Base-by-base conservation (phyloP, 2,888 invertebrate species). In the Charanyca ferruginea region DNA sequence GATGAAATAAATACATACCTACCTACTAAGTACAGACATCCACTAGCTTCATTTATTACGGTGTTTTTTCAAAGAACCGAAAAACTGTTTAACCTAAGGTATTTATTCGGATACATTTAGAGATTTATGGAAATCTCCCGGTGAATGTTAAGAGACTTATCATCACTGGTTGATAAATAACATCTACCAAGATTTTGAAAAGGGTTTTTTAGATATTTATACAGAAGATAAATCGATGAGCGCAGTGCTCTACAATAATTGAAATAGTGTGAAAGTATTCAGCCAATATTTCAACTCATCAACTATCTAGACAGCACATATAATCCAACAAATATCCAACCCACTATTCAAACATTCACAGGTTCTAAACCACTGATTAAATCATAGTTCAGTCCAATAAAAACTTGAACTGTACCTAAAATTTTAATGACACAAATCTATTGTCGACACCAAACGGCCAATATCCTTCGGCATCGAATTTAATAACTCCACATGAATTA, bases 401-500 rank as follows among this genome's bases (percentile, higher is more conserved):
- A 75, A 72, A 63, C 38, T 18, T 28, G 20, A 49, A 61, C 64
- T 52, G 22, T 65, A 77, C n/a, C n/a, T n/a, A n/a, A 73, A 73
- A 73, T 76, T 76, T 72, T 64, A 76, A 64, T 69, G 73, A 75
- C 65, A 72, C 64, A 60, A 76, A 77, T 79, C 79, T 80, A 66
- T 78, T 78, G 76, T 81, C 63, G 64, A 70, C 51, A 44, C 71
- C 59, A 70, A 76, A 73, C 79, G 83, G 85, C 85, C 86, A 86
- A 89, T 87, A 88, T 90, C 87, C 85, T 88, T 88, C 80, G 84
- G 84, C 86, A 88, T 89, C 83, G 88, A 90, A 90, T 92, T 93
- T 91, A 89, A 92, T 93, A 93, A 93, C 91, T 91, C 89, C 82
- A 87, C 85, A 86, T 85, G 93, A 93, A 94, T 94, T 94, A 95